These are phyloP conservation scores for Criorhina ranunculi DNA, from an alignment of 2,888 invertebrate species.

Conservation along the genomic window DNA sequence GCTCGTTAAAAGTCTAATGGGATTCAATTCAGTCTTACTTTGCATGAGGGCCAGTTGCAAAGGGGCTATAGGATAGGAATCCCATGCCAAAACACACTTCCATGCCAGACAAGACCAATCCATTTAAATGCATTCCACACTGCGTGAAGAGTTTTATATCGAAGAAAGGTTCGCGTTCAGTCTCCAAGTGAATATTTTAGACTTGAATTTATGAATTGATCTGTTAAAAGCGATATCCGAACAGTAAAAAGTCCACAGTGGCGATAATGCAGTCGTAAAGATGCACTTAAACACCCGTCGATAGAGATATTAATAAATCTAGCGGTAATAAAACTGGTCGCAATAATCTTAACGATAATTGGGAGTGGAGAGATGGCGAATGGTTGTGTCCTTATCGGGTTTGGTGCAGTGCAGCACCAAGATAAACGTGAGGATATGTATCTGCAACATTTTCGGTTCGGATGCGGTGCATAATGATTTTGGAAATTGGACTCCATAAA, in stretches of 20 bases:
- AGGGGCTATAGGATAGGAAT: conserved; percentile 9
- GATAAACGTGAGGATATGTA: conserved; percentile 23
- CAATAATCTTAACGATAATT: conserved; percentile 67
- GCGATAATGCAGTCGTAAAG: conserved; percentile 68
- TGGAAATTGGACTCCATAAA: conserved; percentile 10
- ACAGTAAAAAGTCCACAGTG: conserved; percentile 43
- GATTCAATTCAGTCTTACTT: conserved; percentile 13
- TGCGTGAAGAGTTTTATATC: not conserved
- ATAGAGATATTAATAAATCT: conserved; percentile 68
- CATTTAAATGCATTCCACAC: conserved; percentile 52
- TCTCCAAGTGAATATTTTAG: conserved; percentile 40
- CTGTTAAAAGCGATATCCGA: conserved; percentile 42
- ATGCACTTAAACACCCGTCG: conserved; percentile 72
- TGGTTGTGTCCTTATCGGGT: conserved; percentile 48
- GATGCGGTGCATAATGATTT: not conserved
- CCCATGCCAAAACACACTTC: conserved; percentile 34
- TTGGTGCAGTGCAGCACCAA: not conserved
- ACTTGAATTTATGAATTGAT: conserved; percentile 67
- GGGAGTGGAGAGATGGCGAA: conserved; percentile 35
- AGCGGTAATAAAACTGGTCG: conserved; percentile 54
- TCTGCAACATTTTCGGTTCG: not conserved
- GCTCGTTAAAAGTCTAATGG: conserved; percentile 64
- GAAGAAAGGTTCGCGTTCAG: conserved; percentile 7
- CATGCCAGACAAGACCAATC: conserved; percentile 33
- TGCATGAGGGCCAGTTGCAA: conserved; percentile 24